phyloP scores from a whole-genome alignment of 2,888 invertebrate genomes.

The Koerneria pararmatus region DNA sequence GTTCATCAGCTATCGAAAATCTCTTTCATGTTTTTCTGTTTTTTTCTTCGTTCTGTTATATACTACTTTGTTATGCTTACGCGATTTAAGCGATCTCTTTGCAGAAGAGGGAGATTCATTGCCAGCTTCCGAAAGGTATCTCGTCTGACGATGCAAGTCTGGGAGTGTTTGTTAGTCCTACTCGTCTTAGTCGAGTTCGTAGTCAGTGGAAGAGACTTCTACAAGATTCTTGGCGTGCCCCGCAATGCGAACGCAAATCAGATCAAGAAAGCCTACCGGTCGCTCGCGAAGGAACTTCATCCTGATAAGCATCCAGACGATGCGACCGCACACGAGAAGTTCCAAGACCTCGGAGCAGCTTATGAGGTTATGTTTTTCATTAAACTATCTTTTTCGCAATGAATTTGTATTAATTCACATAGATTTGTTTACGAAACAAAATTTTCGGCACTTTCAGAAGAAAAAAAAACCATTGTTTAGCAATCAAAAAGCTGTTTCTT shows the following conservation, averaged over 20 bases:
- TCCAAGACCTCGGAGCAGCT: slow-evolving; percentile 63
- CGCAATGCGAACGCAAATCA: slow-evolving; percentile 83
- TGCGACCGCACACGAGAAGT: slow-evolving; percentile 84
- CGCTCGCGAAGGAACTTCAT: slow-evolving; percentile 74
- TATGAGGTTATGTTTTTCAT: slow-evolving; percentile 57
- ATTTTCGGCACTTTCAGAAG: no score
- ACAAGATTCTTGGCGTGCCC: slow-evolving; percentile 69
- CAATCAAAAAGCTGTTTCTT: no score
- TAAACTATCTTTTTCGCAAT: not conserved
- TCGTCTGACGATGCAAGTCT: slow-evolving; percentile 15
- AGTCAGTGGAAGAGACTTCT: slow-evolving; percentile 54
- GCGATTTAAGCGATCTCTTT: no score
- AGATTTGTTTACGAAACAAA: no score
- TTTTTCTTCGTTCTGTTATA: no score
- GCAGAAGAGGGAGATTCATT: not conserved
- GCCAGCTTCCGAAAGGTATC: slow-evolving; percentile 4
- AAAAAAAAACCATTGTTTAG: no score
- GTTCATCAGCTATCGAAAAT: no score
- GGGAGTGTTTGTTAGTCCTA: slow-evolving; percentile 12
- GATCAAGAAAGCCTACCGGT: slow-evolving; percentile 92
- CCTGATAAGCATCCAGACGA: slow-evolving; percentile 95
- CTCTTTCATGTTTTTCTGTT: not conserved
- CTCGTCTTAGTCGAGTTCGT: slow-evolving; percentile 31
- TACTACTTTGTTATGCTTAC: no score
- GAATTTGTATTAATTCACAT: not conserved